phyloP scores from a whole-genome alignment of 1,140 invertebrate genomes.

The Euura saliciscinereae region DNA sequence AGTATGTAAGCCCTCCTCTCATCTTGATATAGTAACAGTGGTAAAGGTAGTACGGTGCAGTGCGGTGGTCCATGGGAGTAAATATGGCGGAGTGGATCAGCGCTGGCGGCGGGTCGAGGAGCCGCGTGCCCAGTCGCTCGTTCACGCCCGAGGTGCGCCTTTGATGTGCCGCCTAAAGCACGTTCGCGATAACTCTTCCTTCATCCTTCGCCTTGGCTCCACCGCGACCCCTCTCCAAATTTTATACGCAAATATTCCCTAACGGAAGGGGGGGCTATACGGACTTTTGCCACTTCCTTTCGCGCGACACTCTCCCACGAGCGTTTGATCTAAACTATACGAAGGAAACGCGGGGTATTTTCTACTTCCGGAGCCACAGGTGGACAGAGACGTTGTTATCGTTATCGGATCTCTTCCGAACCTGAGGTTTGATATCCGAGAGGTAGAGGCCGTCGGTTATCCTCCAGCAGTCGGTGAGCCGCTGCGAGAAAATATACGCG shows the following conservation, averaged over 20 bases:
- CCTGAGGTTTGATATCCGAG: too few species aligned
- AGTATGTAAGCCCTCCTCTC: too few species aligned
- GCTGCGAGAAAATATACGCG: conserved; percentile 38
- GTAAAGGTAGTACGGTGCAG: neutral
- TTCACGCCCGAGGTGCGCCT: conserved; percentile 57
- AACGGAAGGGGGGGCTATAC: conserved; percentile 9
- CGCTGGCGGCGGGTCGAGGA: conserved; percentile 54
- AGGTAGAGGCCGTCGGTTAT: too few species aligned
- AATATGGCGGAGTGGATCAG: conserved; percentile 47
- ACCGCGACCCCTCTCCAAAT: too few species aligned
- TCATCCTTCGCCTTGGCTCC: conserved; percentile 19
- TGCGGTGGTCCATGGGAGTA: conserved; percentile 51
- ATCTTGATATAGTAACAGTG: too few species aligned
- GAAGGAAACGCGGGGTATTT: neutral
- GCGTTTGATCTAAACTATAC: too few species aligned
- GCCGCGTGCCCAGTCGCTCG: conserved; percentile 56
- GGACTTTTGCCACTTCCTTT: conserved; percentile 25
- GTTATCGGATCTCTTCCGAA: too few species aligned
- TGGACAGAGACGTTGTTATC: neutral
- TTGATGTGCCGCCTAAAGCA: conserved; percentile 56
- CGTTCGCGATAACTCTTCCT: conserved; percentile 51
- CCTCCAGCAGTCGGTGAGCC: conserved; percentile 14
- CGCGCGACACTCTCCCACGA: conserved; percentile 23
- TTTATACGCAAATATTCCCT: too few species aligned
- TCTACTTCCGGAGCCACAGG: neutral